Evolutionary conservation across 2,113 vertebrate genomes (phyloP).

Genomic region (Grantiella picta): DNA sequence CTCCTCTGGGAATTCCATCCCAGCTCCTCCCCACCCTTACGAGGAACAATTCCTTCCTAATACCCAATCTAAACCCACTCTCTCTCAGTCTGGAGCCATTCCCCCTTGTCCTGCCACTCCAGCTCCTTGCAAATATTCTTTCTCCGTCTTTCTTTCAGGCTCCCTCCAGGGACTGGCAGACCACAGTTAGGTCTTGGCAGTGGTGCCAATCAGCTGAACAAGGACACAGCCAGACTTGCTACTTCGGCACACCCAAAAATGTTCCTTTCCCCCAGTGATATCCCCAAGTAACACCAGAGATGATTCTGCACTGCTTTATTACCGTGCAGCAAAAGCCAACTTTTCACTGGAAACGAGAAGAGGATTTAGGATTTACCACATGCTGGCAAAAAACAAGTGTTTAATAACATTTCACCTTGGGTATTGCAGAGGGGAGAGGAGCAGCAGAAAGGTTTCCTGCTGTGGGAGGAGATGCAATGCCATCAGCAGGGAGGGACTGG

Average conservation of each 20-base stretch:
- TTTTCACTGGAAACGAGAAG: not conserved
- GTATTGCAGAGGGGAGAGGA: not conserved
- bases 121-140: not conserved
- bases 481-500: not conserved
- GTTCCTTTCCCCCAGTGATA: not conserved
- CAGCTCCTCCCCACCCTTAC: not conserved
- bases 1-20: not conserved
- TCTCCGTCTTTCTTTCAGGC: not conserved
- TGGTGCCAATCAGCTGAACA: not conserved
- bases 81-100: not conserved
- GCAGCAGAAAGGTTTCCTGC: not conserved
- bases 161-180: not conserved
- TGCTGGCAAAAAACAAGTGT: not conserved
- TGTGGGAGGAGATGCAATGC: not conserved
- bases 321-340: accelerated
- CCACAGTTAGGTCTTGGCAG: not conserved
- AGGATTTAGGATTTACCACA: not conserved
- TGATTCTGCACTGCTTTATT: not conserved
- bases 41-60: not conserved
- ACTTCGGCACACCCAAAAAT: not conserved
- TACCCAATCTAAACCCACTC: not conserved
- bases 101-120: not conserved
- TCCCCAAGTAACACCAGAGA: not conserved
- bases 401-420: not conserved
- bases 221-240: not conserved